Percentiles rank a stretch among this genome's conserved stretches.
Evolutionary conservation across 2,888 invertebrate species (phyloP).

Genomic region (Alloplasta piceator): DNA sequence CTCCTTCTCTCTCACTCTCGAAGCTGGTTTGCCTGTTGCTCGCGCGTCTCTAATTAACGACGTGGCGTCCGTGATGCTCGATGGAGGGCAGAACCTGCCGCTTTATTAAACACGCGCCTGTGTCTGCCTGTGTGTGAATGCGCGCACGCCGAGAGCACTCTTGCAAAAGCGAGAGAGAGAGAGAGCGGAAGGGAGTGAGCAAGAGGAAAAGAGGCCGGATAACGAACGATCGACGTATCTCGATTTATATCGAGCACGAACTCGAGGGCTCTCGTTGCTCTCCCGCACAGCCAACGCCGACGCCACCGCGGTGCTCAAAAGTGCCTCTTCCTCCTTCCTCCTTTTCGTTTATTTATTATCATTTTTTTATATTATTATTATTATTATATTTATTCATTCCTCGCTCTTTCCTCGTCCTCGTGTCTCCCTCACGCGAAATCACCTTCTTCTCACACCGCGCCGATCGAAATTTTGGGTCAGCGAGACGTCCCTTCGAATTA

Average conservation of each 20-base stretch:
- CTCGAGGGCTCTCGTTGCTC: constrained; percentile 55
- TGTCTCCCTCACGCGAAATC: constrained; percentile 21
- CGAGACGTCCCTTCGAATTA: constrained; percentile 68
- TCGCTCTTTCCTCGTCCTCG: constrained; percentile 18
- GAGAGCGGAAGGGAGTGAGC: not conserved
- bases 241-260: constrained; percentile 69
- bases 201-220: constrained; percentile 56
- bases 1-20: constrained; percentile 17
- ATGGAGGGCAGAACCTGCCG: constrained; percentile 59
- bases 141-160: not conserved
- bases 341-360: not conserved
- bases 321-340: constrained; percentile 16
- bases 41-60: constrained; percentile 75
- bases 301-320: constrained; percentile 13
- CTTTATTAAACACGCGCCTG: constrained; percentile 20
- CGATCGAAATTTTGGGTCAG: constrained; percentile 66
- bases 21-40: constrained; percentile 52
- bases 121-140: constrained; percentile 35
- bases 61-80: constrained; percentile 65
- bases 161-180: not conserved
- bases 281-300: constrained; percentile 37
- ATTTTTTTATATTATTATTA: constrained; percentile 15
- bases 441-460: constrained; percentile 52
- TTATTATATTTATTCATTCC: constrained; percentile 22
- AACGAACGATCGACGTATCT: constrained; percentile 71